Percentiles rank a stretch among this genome's conserved stretches.
phyloP scores from a whole-genome alignment of 2,113 vertebrate species.

The Mugil cephalus region DNA sequence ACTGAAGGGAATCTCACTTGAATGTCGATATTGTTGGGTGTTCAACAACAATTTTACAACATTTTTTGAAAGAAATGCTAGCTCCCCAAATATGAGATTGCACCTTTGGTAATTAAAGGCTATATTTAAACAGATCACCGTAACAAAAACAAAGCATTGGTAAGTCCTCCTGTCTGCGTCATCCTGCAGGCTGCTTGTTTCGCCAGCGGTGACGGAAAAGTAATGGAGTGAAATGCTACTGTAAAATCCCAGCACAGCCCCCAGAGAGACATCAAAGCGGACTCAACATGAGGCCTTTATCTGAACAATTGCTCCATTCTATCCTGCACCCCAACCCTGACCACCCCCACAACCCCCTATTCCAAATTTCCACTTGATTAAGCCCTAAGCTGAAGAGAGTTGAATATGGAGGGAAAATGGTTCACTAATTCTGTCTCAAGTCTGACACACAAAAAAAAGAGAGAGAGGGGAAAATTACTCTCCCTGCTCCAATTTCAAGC shows the following conservation, averaged over 20 bases:
- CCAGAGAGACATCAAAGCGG: slow-evolving; percentile 81
- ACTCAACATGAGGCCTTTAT: slow-evolving; percentile 80
- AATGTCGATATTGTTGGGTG: slow-evolving; percentile 66
- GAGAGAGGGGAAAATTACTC: slow-evolving; percentile 46
- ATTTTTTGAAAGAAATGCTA: not conserved
- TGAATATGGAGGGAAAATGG: slow-evolving; percentile 81
- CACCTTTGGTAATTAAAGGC: not conserved
- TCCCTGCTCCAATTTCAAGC: slow-evolving; percentile 37
- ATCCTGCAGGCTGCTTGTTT: slow-evolving; percentile 16
- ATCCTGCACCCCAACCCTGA: slow-evolving; percentile 68
- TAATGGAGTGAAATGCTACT: slow-evolving; percentile 67
- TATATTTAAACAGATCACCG: no score
- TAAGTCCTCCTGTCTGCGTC: not conserved
- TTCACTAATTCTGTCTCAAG: slow-evolving; percentile 76
- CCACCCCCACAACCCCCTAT: slow-evolving; percentile 66
- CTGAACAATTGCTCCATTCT: slow-evolving; percentile 86
- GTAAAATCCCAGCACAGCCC: slow-evolving; percentile 73
- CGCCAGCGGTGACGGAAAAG: slow-evolving; percentile 34
- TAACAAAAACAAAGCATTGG: not conserved
- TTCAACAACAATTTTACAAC: slow-evolving; percentile 17
- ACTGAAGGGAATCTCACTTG: slow-evolving; percentile 55
- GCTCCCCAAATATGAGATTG: not conserved
- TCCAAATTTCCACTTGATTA: slow-evolving; percentile 87
- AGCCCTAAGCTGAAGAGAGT: slow-evolving; percentile 80
- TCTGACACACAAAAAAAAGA: slow-evolving; percentile 30